A percentile compares a stretch with the other conserved stretches of the same genome.
Evolutionary conservation across 2,888 invertebrate genomes (phyloP).

Genomic region (Formica aserva): DNA sequence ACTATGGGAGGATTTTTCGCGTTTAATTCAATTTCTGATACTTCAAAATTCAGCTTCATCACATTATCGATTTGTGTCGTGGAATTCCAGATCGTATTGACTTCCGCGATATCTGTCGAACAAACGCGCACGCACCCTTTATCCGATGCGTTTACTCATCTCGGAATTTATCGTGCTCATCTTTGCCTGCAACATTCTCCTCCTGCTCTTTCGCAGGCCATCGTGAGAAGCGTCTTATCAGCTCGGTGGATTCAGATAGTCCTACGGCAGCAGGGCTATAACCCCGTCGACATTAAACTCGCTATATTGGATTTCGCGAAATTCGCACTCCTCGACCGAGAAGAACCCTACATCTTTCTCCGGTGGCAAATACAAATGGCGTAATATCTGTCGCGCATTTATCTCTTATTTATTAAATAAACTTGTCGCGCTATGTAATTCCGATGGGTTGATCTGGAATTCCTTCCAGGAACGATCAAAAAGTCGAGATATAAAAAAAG

Average conservation of each 20-base stretch:
- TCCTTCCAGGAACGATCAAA: background rate
- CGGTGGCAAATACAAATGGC: conserved; percentile 30
- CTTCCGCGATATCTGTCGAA: conserved; percentile 4
- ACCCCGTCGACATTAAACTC: conserved; percentile 75
- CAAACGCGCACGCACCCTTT: conserved; percentile 5
- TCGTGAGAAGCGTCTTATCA: conserved; percentile 80
- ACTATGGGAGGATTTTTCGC: background rate
- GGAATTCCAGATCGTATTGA: conserved; percentile 1
- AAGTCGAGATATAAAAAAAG: background rate
- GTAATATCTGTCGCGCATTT: conserved; percentile 14
- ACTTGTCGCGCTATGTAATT: background rate
- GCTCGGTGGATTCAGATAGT: conserved; percentile 74
- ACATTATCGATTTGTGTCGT: background rate
- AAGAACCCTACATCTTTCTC: conserved; percentile 36
- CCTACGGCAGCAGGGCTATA: conserved; percentile 78
- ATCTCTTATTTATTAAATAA: conserved; percentile 26
- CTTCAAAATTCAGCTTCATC: background rate
- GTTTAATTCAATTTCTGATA: background rate
- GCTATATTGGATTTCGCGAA: conserved; percentile 80
- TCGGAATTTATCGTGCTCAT: conserved; percentile 44
- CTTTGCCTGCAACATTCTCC: conserved; percentile 32
- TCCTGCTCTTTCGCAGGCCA: conserved; percentile 48
- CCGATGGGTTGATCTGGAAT: background rate
- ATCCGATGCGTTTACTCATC: conserved; percentile 11
- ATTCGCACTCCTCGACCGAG: conserved; percentile 72